Conservation (phyloP, 1,140 invertebrate species). For the Bombus sylvicola region DNA sequence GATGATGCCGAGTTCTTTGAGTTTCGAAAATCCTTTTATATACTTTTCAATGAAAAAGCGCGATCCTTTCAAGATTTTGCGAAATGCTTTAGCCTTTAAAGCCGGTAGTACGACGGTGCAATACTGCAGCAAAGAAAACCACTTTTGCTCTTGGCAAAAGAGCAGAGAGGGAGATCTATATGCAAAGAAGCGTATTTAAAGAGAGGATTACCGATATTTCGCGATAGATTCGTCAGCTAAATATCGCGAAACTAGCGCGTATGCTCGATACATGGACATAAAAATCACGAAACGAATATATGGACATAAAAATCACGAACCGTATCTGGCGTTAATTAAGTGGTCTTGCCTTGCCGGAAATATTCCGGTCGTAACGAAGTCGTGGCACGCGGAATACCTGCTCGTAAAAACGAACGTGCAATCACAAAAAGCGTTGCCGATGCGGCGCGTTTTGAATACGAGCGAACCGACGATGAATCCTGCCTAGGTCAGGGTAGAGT, state of each 20-base stretch:
- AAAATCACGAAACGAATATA: neutral
- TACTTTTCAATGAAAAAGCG: neutral
- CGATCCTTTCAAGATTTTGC: neutral
- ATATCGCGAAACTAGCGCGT: neutral
- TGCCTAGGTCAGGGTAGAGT: conserved; percentile 35
- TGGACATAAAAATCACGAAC: too few species aligned
- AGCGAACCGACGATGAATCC: neutral
- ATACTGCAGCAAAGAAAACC: neutral
- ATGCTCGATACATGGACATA: neutral
- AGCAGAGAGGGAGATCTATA: neutral
- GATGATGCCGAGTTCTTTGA: neutral
- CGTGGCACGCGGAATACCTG: neutral
- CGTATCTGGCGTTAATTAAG: conserved; percentile 13
- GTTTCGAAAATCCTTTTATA: neutral
- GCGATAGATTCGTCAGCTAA: neutral
- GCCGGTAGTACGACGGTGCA: neutral
- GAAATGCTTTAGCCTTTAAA: neutral
- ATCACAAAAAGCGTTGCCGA: conserved; percentile 5
- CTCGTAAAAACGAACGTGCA: neutral
- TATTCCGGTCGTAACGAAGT: neutral
- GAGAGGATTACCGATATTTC: neutral
- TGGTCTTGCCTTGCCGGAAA: neutral
- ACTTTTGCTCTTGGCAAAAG: neutral
- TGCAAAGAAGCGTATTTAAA: neutral
- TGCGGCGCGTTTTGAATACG: conserved; percentile 32